Evolutionary conservation across 2,797 vertebrate species (phyloP), one percentile per base, ranked within the genome.

Genomic region (Margarornis squamiger): DNA sequence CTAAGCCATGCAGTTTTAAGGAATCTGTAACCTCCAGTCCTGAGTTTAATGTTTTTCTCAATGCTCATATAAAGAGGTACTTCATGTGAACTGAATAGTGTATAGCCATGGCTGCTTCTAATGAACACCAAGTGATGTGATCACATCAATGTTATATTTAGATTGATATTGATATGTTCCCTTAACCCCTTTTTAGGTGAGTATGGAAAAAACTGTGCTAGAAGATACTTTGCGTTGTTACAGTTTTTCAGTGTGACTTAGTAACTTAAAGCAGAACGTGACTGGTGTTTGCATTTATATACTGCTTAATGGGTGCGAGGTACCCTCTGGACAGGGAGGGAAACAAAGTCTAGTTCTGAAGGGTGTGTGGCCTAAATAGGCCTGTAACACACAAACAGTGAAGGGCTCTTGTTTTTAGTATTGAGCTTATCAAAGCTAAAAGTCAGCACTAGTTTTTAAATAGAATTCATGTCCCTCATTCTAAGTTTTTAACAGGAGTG

Each of bases 391-490:
- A 1, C 9, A 61, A 65, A 41, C 18, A 77, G 9, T 12, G 9
- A 62, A 51, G 8, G 16, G 20, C 34, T 83, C 61, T 86, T 21
- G n/a, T 62, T 62, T 90, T 78, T 66, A 9, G 8, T 55, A 12
- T 12, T 59, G 32, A 87, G 7, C 21, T 93, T 90, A 71, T 45
- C 22, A 72, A 78, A 80, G 23, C 51, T 93, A 46, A 86, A 96
- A 67, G 76, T 81, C 32, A 82, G 11, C 12, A 14, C 21, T 84
- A 27, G 4, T 27, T 86, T 94, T 88, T 75, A 19, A 58, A 36
- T 32, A 65, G 17, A 86, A 62, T 76, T n/a, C 0, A 26, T 65
- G 48, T 88, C 10, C 26, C 9, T 62, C 18, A 51, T 61, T 70
- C 26, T 66, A 73, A 58, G 16, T 65, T 90, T 54, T 68, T 65